These are phyloP conservation scores for Mus spicilegus DNA, from an alignment of 2,113 vertebrate genomes.

Conservation along the genomic window DNA sequence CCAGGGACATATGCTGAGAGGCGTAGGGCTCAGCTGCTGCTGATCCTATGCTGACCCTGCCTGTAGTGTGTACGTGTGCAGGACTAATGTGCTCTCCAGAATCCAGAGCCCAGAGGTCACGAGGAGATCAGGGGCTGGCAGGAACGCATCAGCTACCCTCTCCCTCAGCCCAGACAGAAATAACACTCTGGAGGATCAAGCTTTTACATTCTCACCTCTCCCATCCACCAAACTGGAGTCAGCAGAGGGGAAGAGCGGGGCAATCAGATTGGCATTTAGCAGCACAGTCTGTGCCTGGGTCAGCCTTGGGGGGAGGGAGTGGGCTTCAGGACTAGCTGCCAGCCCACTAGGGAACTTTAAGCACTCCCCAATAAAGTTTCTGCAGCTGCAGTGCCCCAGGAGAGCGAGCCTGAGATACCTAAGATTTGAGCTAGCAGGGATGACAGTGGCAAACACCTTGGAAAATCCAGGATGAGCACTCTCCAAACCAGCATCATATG, in stretches of 20 bases:
- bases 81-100: slow-evolving; percentile 78
- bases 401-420: background rate
- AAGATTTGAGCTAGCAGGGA: background rate
- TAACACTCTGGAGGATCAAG: background rate
- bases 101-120: slow-evolving; percentile 80
- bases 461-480: background rate
- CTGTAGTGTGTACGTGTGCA: background rate
- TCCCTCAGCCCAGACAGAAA: background rate
- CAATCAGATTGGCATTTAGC: background rate
- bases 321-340: background rate
- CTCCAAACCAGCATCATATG: background rate
- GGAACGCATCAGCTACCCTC: slow-evolving; percentile 57
- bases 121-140: slow-evolving; percentile 71
- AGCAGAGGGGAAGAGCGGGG: slow-evolving; percentile 41
- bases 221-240: background rate
- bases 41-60: background rate
- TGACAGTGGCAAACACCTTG: background rate
- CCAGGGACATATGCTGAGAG: background rate
- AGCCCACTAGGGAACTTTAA: background rate
- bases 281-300: background rate
- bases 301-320: too few species aligned
- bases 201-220: slow-evolving; percentile 63
- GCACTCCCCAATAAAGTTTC: background rate
- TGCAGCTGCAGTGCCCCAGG: background rate
- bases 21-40: background rate